Percentiles rank a stretch among this genome's conserved stretches.
These are phyloP conservation scores for Scytalopus superciliaris DNA, from an alignment of 2,113 vertebrate species.

Conservation along the genomic window DNA sequence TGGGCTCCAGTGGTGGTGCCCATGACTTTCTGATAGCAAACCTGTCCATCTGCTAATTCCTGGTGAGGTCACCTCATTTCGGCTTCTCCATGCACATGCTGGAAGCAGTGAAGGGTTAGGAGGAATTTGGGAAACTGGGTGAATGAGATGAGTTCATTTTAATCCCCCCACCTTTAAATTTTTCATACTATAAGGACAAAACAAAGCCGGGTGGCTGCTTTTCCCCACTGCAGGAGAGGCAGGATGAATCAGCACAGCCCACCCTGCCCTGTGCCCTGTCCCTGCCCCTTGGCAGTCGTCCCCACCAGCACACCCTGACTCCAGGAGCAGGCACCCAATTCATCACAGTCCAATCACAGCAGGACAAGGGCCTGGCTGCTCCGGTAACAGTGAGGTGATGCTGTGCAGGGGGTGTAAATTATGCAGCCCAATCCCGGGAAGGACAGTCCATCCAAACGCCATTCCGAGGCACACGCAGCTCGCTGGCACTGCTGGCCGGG, in stretches of 20 bases:
- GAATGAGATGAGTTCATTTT: not conserved
- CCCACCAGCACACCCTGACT: not conserved
- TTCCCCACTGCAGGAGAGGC: not conserved
- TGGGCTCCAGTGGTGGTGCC: not conserved
- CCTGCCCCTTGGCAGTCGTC: not conserved
- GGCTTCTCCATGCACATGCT: not conserved
- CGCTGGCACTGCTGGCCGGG: not conserved
- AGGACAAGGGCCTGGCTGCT: conserved; percentile 27
- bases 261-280: not conserved
- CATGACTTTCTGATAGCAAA: not conserved
- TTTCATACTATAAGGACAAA: not conserved
- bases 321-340: not conserved
- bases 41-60: not conserved
- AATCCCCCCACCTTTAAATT: not conserved
- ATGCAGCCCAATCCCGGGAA: not conserved
- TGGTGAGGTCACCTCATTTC: not conserved
- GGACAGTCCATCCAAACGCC: conserved; percentile 55
- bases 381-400: conserved; percentile 24
- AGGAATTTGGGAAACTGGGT: not conserved
- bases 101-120: not conserved
- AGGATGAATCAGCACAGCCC: not conserved
- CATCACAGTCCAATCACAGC: conserved; percentile 5
- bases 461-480: not conserved
- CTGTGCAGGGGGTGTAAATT: conserved; percentile 30
- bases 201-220: not conserved